These are phyloP conservation scores for Cinara cedri DNA, from an alignment of 2,888 invertebrate species.

Conservation along the genomic window DNA sequence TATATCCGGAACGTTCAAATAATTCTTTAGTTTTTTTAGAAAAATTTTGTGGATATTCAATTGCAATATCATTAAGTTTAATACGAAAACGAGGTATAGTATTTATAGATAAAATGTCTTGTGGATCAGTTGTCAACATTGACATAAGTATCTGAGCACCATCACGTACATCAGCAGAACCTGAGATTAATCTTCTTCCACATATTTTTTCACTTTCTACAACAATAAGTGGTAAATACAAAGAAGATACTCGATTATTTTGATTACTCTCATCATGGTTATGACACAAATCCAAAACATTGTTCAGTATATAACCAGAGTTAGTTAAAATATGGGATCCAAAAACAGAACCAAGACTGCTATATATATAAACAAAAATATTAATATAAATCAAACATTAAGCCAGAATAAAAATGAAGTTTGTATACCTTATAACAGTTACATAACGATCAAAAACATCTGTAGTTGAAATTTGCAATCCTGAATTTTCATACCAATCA, in stretches of 20 bases:
- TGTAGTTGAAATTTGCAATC: slow-evolving; percentile 70
- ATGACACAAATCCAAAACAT: slow-evolving; percentile 60
- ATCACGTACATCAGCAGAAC: slow-evolving; percentile 66
- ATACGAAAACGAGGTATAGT: slow-evolving; percentile 65
- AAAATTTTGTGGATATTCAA: slow-evolving; percentile 45
- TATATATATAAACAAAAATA: slow-evolving; percentile 61
- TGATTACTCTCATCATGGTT: slow-evolving; percentile 42
- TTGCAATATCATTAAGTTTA: slow-evolving; percentile 51
- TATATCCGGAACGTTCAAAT: slow-evolving; percentile 58
- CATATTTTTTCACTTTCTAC: slow-evolving; percentile 63
- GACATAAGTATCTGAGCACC: slow-evolving; percentile 66
- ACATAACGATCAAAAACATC: slow-evolving; percentile 73
- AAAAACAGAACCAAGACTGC: slow-evolving; percentile 67
- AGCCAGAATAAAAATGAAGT: slow-evolving; percentile 61
- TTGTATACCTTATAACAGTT: slow-evolving; percentile 70
- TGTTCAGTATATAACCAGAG: slow-evolving; percentile 67
- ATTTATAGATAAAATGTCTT: slow-evolving; percentile 65
- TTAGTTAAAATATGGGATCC: slow-evolving; percentile 66
- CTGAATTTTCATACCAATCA: slow-evolving; percentile 61
- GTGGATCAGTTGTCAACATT: slow-evolving; percentile 63
- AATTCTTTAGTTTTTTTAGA: slow-evolving; percentile 57
- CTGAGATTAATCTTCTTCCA: slow-evolving; percentile 63
- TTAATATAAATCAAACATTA: slow-evolving; percentile 60
- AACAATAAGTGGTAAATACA: slow-evolving; percentile 61
- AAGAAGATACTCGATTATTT: slow-evolving; percentile 50